Evolutionary conservation across 2,113 vertebrate species (phyloP), one percentile per base, ranked within the genome.

Genomic region (Haplochromis burtoni): DNA sequence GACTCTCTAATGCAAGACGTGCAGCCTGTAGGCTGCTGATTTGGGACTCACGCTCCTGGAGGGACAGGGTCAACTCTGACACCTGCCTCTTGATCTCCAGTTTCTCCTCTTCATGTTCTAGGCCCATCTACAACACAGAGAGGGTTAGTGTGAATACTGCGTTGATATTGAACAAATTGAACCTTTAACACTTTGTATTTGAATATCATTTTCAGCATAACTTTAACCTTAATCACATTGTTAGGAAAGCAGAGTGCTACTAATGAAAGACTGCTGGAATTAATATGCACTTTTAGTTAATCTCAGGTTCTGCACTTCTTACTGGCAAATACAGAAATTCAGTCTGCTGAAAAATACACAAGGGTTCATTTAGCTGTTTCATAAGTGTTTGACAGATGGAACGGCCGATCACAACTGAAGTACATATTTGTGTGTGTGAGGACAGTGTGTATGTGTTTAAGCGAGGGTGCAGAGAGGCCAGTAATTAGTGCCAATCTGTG

Each of bases 21-120:
- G 98, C 98, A 2, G 98, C 97, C 95, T 99, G 98, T 88, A 99
- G 96, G 83, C 97, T 97, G 4, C 97, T 97, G 80, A 99, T 97
- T 95, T 99, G 98, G 73, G 98, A 98, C 90, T 99, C 99, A 0
- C 98, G 95, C 96, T 99, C 99, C 91, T 99, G 99, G 79, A 99
- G 96, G 1, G 98, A 98, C 81, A 99, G 96, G 90, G 98, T 98
- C 93, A 99, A 88, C 94, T 99, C 99, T 0, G 98, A 98, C 94
- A 99, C 97, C 95, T 99, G 98, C 82, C 98, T 96, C 93, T 99
- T 99, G 21, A 99, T 96, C 94, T 99, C 98, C 95, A 99, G 94
- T 88, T 99, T 99, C 88, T 99, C 98, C 17, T 99, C 98, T 91
- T 99, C 99, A 0, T 99, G 98, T 88, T 99, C 98, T 8, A 99